Base-by-base conservation (phyloP, 2,797 vertebrate genomes). In the Austrolebias charrua region DNA sequence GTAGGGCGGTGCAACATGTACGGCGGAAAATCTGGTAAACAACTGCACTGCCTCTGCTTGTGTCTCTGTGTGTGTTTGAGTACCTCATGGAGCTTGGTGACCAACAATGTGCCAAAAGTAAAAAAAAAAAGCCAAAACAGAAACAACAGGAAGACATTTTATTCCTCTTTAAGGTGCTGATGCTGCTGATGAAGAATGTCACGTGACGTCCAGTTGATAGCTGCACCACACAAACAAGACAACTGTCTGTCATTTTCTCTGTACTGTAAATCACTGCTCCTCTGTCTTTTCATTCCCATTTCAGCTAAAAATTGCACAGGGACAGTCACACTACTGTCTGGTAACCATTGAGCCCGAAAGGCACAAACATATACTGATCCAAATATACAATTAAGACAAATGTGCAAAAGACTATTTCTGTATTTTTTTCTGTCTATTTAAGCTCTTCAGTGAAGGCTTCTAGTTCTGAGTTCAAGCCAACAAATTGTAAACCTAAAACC, bases 31-130 rank as follows among this genome's bases (percentile, higher is more conserved):
- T 24, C 1, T 88, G 87, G 87, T 68, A 62, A 69, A 69, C 79
- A 91, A 88, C 90, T 90, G 86, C 87, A 89, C 83, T 84, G 80
- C 67, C 59, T 85, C 71, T 72, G 73, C 63, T 52, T 66, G 64
- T 71, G 70, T 73, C 53, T 73, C 53, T 66, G 35, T 64, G 69
- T 71, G 68, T 66, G 60, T 66, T 62, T 60, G 66, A 55, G 62
- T 54, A 59, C 55, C 44, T 67, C 4, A 4, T 4, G 1, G 63
- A 24, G 73, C 67, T 66, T 57, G 65, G 66, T 76, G 87, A 81
- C 85, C 84, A 89, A 88, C 86, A 90, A 77, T 78, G 79, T 44
- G 81, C 73, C 74, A 63, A 77, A 76, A 74, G 71, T 53, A 63
- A 29, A 68, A 55, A 16, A 56, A 6, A 62, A 33, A 59, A 44